A percentile compares a stretch with the other conserved stretches of the same genome.
phyloP scores from a whole-genome alignment of 2,888 invertebrate genomes.

The Microctonus hyperodae region DNA sequence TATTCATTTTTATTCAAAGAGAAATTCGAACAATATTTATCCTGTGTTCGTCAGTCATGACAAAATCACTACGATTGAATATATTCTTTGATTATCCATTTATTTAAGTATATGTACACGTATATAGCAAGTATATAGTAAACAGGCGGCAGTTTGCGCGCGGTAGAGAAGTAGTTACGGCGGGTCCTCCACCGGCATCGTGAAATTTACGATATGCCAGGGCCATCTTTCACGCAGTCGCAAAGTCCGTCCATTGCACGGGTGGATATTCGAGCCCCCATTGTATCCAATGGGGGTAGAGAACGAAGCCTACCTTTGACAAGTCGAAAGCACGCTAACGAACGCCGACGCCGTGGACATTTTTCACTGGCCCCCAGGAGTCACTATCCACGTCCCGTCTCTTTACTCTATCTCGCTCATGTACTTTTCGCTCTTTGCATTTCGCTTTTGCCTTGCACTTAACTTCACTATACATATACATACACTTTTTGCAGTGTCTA shows the following conservation, averaged over 20 bases:
- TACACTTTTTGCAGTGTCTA: background rate
- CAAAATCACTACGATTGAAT: too few relatives aligned
- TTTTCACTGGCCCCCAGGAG: constrained; percentile 39
- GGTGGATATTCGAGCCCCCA: constrained; percentile 31
- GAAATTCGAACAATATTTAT: too few relatives aligned
- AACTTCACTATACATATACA: background rate
- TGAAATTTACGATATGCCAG: constrained; percentile 54
- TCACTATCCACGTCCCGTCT: constrained; percentile 30
- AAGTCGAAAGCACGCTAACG: constrained; percentile 53
- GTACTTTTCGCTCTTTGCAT: constrained; percentile 10
- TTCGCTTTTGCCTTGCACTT: background rate
- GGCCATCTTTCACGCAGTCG: constrained; percentile 53
- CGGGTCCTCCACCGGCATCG: constrained; percentile 33
- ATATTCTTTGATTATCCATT: too few relatives aligned
- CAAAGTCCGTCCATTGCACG: constrained; percentile 41
- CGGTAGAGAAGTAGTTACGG: constrained; percentile 48
- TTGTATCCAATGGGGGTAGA: constrained; percentile 30
- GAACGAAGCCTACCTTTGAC: constrained; percentile 48
- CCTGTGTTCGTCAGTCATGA: too few relatives aligned
- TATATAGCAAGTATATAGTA: background rate
- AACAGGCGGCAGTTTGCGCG: constrained; percentile 3
- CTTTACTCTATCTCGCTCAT: constrained; percentile 13
- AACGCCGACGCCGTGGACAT: constrained; percentile 42
- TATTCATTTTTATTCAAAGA: too few relatives aligned
- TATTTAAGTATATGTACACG: background rate